Base-by-base conservation (phyloP, 2,797 vertebrate species). In the Anguilla pacifica region DNA sequence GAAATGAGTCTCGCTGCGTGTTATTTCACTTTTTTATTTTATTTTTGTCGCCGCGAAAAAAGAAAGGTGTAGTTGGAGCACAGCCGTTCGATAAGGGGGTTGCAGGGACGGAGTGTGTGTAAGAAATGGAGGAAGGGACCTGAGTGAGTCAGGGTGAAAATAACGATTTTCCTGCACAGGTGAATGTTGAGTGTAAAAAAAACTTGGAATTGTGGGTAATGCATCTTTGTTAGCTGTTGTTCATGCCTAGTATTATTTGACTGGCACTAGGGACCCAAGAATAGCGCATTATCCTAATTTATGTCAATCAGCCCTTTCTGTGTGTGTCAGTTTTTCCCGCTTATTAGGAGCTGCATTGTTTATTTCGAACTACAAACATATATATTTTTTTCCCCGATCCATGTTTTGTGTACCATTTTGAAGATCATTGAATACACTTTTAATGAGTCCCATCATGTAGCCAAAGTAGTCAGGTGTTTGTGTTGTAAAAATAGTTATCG, bases 311-410 rank as follows among this genome's bases (percentile, higher is more conserved):
- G 0, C 35, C 74, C 74, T 46, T 46, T 43, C 35, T 7, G 35
- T 22, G 6, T 39, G 39, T 79, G 74, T 46, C 15, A 25, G 74
- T 43, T 46, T 43, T 43, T 79, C 35, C 1, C 74, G 15, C 74
- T 43, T 19, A 77, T 77, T 77, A 77, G 25, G 64, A 70, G 72
- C 72, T 35, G 72, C 39, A 39, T 77, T 77, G 72, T 77, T 77
- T 39, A 77, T 35, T 77, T 79, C 35, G 19, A 79, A 79, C 74
- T 43, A 43, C 35, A 79, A 79, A 43, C 43, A 4, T 22, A 43
- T 22, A 17, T 79, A 43, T 79, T 7, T 79, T 79, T 46, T 43
- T 19, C 64, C 64, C 25, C 25, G 39, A 43, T 79, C 22, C 72
- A 39, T 39, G 15, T 77, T 77, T 77, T 35, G 31, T 77, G 3